phyloP scores from a whole-genome alignment of 2,797 vertebrate genomes.

The Antennarius maculatus region DNA sequence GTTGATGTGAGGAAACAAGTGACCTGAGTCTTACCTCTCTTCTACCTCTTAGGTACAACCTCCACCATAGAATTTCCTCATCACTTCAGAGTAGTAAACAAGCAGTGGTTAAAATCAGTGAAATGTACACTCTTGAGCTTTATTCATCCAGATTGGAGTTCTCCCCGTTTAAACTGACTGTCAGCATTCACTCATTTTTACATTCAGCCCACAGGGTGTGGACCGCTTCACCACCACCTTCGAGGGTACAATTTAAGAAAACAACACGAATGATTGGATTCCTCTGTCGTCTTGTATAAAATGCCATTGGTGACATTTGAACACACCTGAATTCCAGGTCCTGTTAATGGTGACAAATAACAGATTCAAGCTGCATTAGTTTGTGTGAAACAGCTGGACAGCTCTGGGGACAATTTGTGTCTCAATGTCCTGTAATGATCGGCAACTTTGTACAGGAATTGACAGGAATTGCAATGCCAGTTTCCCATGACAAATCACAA shows the following conservation, averaged over 20 bases:
- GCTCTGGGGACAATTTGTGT: constrained; percentile 50
- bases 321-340: constrained; percentile 32
- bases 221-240: background rate
- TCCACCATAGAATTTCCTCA: constrained; percentile 23
- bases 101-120: constrained; percentile 22
- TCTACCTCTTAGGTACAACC: constrained; percentile 32
- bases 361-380: constrained; percentile 45
- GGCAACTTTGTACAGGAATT: constrained; percentile 31
- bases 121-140: background rate
- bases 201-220: background rate
- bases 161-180: background rate
- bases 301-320: constrained; percentile 25
- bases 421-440: constrained; percentile 37
- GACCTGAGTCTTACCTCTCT: constrained; percentile 22
- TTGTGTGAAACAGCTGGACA: constrained; percentile 43
- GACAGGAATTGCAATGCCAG: constrained; percentile 31
- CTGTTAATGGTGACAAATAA: constrained; percentile 51
- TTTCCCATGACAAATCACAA: constrained; percentile 10
- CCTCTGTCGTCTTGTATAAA: constrained; percentile 17
- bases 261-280: constrained; percentile 25
- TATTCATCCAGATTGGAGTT: constrained; percentile 9
- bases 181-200: constrained; percentile 1
- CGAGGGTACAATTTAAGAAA: background rate
- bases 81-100: constrained; percentile 19
- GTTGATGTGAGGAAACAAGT: constrained; percentile 40